Evolutionary conservation across 2,888 invertebrate genomes (phyloP).

Genomic region (Micropterix aruncella): DNA sequence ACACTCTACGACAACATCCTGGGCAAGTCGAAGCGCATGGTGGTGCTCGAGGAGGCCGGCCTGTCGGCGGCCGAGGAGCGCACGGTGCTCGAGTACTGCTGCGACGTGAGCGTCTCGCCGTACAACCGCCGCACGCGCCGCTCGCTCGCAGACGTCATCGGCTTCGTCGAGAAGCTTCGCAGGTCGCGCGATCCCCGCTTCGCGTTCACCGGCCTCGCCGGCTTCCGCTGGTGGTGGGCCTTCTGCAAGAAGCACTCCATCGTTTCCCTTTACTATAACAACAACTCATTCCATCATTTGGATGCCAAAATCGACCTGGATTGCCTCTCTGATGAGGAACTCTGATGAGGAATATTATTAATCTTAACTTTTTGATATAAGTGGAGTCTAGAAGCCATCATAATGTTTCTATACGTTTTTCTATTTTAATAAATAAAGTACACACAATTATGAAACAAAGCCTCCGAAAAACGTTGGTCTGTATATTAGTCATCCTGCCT

Average conservation of each 20-base stretch:
- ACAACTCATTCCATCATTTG: no score
- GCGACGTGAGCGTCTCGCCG: slow-evolving; percentile 52
- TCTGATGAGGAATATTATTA: slow-evolving; percentile 11
- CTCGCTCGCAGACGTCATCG: slow-evolving; percentile 44
- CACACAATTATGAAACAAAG: no score
- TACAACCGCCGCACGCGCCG: slow-evolving; percentile 61
- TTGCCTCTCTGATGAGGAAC: slow-evolving; percentile 19
- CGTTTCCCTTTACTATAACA: slow-evolving; percentile 45
- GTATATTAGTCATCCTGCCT: no score
- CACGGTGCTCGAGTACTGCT: slow-evolving; percentile 56
- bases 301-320: slow-evolving; percentile 19
- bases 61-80: slow-evolving; percentile 45
- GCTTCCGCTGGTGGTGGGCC: slow-evolving; percentile 73
- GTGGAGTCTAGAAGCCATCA: slow-evolving; percentile 4
- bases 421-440: no score
- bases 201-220: slow-evolving; percentile 52
- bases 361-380: neutral
- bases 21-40: slow-evolving; percentile 64
- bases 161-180: slow-evolving; percentile 50
- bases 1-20: slow-evolving; percentile 66
- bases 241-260: slow-evolving; percentile 68
- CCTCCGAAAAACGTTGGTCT: no score
- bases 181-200: slow-evolving; percentile 45
- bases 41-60: slow-evolving; percentile 55
- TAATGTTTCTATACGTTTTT: no score